Conservation (phyloP, 2,113 vertebrate genomes). For the Myiopsitta monachus region DNA sequence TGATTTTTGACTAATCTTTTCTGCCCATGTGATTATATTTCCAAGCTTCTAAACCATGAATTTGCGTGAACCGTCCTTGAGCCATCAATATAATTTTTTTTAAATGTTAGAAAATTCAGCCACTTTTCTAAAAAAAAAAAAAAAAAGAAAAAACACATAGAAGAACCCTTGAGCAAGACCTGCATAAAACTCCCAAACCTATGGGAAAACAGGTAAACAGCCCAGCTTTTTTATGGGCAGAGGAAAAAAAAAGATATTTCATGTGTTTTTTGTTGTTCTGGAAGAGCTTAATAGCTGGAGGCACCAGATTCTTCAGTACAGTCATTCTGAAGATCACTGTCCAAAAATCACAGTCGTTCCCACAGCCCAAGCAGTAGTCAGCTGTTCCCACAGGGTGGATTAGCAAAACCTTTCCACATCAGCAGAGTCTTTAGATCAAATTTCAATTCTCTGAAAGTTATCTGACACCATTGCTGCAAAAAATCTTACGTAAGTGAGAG, state of each 20-base stretch:
- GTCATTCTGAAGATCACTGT: background rate
- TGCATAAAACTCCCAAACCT: background rate
- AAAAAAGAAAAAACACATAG: rapidly evolving
- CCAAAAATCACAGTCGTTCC: constrained; percentile 5
- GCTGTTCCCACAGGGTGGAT: background rate
- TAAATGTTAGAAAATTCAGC: background rate
- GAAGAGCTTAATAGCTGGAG: background rate
- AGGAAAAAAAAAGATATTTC: background rate
- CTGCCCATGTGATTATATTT: background rate
- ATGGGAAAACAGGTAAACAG: background rate
- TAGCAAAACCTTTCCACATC: constrained; percentile 3
- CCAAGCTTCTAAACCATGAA: background rate
- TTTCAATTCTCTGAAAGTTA: background rate
- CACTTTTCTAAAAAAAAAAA: background rate
- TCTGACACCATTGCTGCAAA: background rate
- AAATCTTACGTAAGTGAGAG: background rate
- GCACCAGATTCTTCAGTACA: background rate
- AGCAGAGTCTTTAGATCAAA: constrained; percentile 3
- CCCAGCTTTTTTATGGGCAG: background rate
- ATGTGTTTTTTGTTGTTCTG: background rate
- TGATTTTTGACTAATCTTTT: background rate
- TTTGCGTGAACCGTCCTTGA: background rate
- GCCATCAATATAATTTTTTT: background rate
- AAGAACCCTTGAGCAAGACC: rapidly evolving
- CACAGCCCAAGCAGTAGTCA: background rate